Percentiles rank a stretch among this genome's conserved stretches.
Evolutionary conservation across 2,797 vertebrate genomes (phyloP).

Genomic region (Alauda arvensis): DNA sequence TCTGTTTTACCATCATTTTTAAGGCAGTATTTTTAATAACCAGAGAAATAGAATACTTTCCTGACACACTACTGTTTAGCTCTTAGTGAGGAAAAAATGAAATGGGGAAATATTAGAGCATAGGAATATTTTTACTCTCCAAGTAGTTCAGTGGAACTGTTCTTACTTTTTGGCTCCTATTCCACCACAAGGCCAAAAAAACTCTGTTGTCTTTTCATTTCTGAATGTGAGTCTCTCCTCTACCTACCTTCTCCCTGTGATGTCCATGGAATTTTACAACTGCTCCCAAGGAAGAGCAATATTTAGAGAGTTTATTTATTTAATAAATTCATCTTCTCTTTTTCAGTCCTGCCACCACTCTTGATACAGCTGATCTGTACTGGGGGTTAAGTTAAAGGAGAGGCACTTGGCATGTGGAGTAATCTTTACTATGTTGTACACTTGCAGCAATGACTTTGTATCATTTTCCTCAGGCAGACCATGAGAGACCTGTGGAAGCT

Average conservation of each 20-base stretch:
- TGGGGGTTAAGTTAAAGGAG: background rate
- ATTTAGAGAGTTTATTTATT: background rate
- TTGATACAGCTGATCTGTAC: background rate
- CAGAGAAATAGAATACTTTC: background rate
- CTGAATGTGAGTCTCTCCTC: background rate
- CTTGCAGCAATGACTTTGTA: background rate
- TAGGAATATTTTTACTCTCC: background rate
- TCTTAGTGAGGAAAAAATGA: background rate
- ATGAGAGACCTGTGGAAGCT: background rate
- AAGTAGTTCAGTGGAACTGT: background rate
- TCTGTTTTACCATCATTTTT: background rate
- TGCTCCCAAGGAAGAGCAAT: background rate
- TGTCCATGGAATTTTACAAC: background rate
- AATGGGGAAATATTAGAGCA: background rate
- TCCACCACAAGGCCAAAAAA: background rate
- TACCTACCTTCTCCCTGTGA: background rate
- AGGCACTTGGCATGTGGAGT: fast-evolving
- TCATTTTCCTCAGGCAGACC: background rate
- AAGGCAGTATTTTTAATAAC: background rate
- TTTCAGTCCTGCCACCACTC: background rate
- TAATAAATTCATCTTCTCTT: background rate
- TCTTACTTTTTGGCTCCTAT: background rate
- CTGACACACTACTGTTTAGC: background rate
- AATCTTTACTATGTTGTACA: background rate
- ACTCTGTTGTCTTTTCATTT: background rate